A percentile compares a stretch with the other conserved stretches of the same genome.
Conservation (phyloP, 2,888 invertebrate species). For the Amiota minor region DNA sequence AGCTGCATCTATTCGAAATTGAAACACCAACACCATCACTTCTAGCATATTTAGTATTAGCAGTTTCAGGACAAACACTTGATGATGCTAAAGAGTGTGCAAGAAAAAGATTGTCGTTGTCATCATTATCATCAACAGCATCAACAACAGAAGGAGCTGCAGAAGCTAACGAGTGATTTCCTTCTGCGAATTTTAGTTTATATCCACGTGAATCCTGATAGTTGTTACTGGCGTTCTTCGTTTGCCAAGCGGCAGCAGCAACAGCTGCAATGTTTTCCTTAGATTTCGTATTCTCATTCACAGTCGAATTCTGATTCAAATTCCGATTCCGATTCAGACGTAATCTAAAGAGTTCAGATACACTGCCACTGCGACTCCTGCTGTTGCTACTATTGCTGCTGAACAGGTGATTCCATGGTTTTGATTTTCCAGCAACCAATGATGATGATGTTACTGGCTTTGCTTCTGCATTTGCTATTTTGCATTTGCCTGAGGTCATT, state of each 20-base stretch:
- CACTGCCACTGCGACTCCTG: conserved; percentile 4
- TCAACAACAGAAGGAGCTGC: conserved; percentile 36
- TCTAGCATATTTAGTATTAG: background rate
- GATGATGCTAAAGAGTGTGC: background rate
- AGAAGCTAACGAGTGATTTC: conserved; percentile 25
- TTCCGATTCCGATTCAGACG: conserved; percentile 23
- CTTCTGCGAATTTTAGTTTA: conserved; percentile 19
- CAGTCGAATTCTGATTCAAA: background rate
- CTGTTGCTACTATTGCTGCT: conserved; percentile 29
- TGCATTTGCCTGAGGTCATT: conserved; percentile 55
- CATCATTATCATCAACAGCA: conserved; percentile 33
- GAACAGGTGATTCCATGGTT: conserved; percentile 57
- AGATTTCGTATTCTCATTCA: too few species aligned
- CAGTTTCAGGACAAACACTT: background rate
- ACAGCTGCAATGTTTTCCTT: background rate
- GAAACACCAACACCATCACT: background rate
- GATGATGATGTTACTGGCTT: conserved; percentile 32
- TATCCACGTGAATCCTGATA: background rate
- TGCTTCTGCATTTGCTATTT: conserved; percentile 20
- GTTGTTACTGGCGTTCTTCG: conserved; percentile 18
- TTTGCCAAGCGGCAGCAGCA: conserved; percentile 16
- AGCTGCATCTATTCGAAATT: conserved; percentile 7
- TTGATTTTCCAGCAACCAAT: conserved; percentile 45
- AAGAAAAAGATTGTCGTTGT: background rate
- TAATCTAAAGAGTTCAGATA: conserved; percentile 40